phyloP scores from a whole-genome alignment of 2,797 vertebrate genomes.

The Hipposideros larvatus region DNA sequence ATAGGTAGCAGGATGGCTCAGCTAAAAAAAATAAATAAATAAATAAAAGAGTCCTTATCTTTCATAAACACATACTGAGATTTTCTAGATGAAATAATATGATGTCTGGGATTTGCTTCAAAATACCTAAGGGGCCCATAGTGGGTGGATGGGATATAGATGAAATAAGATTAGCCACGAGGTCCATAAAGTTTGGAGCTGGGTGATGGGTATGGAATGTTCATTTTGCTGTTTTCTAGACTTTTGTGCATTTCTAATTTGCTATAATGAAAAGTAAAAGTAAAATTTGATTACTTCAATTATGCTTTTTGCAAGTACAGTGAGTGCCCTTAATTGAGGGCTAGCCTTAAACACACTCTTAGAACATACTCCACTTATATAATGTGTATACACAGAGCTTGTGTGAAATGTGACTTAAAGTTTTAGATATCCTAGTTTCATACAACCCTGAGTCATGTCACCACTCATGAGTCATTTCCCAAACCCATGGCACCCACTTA shows the following conservation, averaged over 20 bases:
- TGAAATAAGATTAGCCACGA: background rate
- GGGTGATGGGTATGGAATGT: background rate
- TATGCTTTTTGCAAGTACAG: background rate
- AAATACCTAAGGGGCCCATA: background rate
- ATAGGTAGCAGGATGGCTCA: no score
- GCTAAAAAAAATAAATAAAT: no score
- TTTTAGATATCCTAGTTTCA: background rate
- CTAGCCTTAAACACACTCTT: background rate
- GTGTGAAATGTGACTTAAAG: background rate
- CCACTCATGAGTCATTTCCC: constrained; percentile 15
- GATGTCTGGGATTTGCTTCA: constrained; percentile 26
- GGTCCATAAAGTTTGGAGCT: background rate
- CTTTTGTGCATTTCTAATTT: background rate
- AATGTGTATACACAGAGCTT: background rate
- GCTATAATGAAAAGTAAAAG: background rate
- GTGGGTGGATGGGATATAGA: background rate
- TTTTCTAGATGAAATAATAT: background rate
- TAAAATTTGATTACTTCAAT: background rate
- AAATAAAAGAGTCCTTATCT: background rate
- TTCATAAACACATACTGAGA: background rate
- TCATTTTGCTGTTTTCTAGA: background rate
- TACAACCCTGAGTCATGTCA: background rate
- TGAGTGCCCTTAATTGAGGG: constrained; percentile 10
- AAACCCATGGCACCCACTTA: background rate
- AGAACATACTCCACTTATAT: background rate